Evolutionary conservation across 2,888 invertebrate genomes (phyloP).

Genomic region (Acheta domesticus): DNA sequence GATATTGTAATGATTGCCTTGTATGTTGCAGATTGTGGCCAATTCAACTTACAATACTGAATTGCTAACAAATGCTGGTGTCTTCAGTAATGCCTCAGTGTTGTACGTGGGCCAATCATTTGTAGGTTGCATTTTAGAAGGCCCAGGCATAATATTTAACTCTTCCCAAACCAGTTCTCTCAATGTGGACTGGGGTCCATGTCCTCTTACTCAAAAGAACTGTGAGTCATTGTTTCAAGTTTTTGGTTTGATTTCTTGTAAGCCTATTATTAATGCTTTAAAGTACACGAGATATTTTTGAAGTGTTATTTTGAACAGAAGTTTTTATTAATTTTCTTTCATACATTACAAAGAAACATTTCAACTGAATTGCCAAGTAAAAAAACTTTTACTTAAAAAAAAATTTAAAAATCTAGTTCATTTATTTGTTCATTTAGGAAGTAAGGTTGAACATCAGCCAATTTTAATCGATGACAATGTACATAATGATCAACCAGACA

Average conservation of each 20-base stretch:
- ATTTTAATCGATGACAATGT: no score
- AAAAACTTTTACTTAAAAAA: no score
- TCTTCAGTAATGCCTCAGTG: constrained; percentile 53
- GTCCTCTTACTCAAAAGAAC: constrained; percentile 69
- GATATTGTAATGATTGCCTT: no score
- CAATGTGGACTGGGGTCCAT: constrained; percentile 70
- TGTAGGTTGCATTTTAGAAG: constrained; percentile 80
- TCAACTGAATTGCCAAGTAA: no score
- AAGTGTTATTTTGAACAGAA: background rate
- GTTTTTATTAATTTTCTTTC: background rate
- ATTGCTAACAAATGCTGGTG: constrained; percentile 67
- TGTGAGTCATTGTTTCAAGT: constrained; percentile 54
- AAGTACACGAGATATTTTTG: background rate
- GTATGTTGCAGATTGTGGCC: constrained; percentile 60
- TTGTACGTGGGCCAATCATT: constrained; percentile 76
- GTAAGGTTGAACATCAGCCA: no score
- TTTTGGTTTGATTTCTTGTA: background rate
- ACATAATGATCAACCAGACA: no score
- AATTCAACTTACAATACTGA: constrained; percentile 76
- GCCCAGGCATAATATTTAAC: constrained; percentile 79
- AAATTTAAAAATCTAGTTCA: no score
- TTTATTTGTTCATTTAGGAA: no score
- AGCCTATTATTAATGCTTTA: background rate
- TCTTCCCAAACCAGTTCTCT: constrained; percentile 59
- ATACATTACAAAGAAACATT: no score